These are phyloP conservation scores for Ericerus pela DNA, from an alignment of 1,140 invertebrate species.

Conservation along the genomic window DNA sequence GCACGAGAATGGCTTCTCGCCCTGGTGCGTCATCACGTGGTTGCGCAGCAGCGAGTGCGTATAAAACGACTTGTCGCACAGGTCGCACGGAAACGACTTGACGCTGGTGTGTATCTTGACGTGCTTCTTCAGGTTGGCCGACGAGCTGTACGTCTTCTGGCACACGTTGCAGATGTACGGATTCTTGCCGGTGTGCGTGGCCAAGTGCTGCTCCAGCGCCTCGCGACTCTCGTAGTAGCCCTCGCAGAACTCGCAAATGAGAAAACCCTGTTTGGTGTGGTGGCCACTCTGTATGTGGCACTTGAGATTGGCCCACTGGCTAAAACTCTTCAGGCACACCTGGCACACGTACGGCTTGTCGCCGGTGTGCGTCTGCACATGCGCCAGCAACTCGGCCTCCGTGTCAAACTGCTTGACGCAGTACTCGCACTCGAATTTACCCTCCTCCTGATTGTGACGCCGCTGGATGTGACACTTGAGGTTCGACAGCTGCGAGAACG, in stretches of 20 bases:
- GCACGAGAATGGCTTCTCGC: conserved; percentile 27
- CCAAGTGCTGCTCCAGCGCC: conserved; percentile 2
- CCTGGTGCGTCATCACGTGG: conserved; percentile 16
- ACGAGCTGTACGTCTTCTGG: conserved; percentile 22
- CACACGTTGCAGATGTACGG: conserved; percentile 26
- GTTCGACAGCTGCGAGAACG: conserved; percentile 35
- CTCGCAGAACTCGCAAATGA: conserved; percentile 15
- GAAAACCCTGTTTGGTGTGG: neutral
- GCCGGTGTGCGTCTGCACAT: conserved; percentile 19
- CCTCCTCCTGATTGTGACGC: neutral
- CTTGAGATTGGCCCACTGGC: conserved; percentile 6
- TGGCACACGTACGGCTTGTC: conserved; percentile 20
- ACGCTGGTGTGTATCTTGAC: conserved; percentile 2
- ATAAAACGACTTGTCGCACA: conserved; percentile 12
- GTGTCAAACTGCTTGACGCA: conserved; percentile 2
- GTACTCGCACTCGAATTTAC: neutral
- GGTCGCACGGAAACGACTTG: conserved; percentile 6
- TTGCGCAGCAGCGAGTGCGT: neutral
- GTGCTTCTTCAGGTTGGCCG: conserved; percentile 9
- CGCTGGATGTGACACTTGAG: conserved; percentile 26
- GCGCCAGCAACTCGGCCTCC: neutral
- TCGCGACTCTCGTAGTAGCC: conserved; percentile 8
- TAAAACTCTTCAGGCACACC: conserved; percentile 16
- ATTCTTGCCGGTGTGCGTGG: conserved; percentile 12
- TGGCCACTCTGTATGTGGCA: conserved; percentile 12